Conservation (phyloP, 2,888 invertebrate species). For the Andrena marginata region DNA sequence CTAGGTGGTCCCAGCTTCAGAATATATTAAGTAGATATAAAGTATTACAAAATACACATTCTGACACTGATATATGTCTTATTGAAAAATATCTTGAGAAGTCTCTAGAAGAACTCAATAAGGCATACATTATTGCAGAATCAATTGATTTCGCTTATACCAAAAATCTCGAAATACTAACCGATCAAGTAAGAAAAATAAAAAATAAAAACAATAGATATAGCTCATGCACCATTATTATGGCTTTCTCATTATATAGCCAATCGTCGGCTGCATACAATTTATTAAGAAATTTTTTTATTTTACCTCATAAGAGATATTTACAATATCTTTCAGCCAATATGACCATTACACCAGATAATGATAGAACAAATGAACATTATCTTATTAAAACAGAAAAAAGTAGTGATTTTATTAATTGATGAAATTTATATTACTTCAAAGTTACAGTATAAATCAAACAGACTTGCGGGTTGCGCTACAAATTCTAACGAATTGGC, state of each 20-base stretch:
- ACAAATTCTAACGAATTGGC: background rate
- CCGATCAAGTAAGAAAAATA: background rate
- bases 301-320: constrained; percentile 13
- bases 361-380: background rate
- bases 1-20: background rate
- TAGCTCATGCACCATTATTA: constrained; percentile 17
- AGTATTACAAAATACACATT: no score
- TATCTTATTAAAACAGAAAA: background rate
- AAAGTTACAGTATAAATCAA: constrained; percentile 17
- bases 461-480: background rate
- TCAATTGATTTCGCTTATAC: no score
- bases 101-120: no score
- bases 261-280: background rate
- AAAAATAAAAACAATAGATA: constrained; percentile 8
- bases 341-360: background rate
- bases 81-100: no score
- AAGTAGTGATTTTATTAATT: constrained; percentile 12
- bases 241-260: constrained; percentile 2
- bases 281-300: constrained; percentile 8
- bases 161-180: no score
- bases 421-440: constrained; percentile 22
- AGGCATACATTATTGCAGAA: no score
- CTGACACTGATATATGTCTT: no score
- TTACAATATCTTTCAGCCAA: constrained; percentile 7
- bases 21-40: constrained; percentile 1